phyloP scores from a whole-genome alignment of 1,140 invertebrate species.

The Eubasilissa regina region DNA sequence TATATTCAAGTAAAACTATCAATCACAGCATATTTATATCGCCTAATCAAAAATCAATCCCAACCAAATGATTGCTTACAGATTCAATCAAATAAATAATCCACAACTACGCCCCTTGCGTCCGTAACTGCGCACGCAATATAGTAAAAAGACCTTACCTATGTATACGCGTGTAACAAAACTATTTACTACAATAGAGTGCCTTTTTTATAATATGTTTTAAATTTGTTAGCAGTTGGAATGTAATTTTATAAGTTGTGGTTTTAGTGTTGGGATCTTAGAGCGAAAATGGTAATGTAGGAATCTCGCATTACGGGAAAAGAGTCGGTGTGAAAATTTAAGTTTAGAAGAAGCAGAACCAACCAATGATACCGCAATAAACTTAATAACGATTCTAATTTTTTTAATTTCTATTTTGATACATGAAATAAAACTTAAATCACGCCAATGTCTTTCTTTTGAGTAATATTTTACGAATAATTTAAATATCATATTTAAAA shows the following conservation, averaged over 20 bases:
- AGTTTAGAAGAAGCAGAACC: neutral
- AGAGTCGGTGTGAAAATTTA: neutral
- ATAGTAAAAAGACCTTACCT: neutral
- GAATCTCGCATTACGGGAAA: conserved; percentile 21
- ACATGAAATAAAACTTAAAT: too few species aligned
- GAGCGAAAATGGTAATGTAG: conserved; percentile 31
- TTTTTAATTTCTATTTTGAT: too few species aligned
- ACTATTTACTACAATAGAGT: neutral
- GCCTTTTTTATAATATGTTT: neutral
- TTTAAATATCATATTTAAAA: too few species aligned
- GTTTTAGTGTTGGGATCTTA: conserved; percentile 8
- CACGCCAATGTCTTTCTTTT: too few species aligned
- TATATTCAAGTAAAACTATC: conserved; percentile 33
- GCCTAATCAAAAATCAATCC: conserved; percentile 41
- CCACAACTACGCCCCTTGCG: neutral
- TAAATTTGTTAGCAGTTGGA: neutral
- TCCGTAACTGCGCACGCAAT: neutral
- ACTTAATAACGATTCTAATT: too few species aligned
- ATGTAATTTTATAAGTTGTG: neutral
- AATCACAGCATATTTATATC: conserved; percentile 25
- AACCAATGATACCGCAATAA: neutral
- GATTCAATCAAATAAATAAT: conserved; percentile 41
- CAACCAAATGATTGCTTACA: conserved; percentile 31
- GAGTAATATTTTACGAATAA: too few species aligned
- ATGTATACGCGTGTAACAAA: neutral